phyloP scores from a whole-genome alignment of 2,113 vertebrate genomes.

The Verasper variegatus region DNA sequence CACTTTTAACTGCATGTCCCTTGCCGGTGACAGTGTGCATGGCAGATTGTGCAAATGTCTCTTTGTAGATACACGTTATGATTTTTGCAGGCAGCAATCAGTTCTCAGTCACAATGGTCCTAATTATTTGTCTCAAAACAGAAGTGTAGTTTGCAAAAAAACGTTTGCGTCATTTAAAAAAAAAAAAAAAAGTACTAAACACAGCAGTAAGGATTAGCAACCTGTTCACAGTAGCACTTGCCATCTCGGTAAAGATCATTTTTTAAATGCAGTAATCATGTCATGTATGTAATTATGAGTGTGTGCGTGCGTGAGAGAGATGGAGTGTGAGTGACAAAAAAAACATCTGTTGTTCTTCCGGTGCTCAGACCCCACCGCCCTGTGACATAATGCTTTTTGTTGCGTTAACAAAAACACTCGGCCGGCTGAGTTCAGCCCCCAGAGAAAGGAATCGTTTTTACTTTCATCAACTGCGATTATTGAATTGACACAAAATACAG shows the following conservation, averaged over 20 bases:
- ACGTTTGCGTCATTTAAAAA: slow-evolving; percentile 57
- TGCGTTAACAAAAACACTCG: slow-evolving; percentile 45
- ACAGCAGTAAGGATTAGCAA: slow-evolving; percentile 55
- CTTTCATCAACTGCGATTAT: neutral
- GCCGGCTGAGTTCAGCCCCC: slow-evolving; percentile 18
- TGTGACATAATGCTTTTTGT: slow-evolving; percentile 48
- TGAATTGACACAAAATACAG: slow-evolving; percentile 16
- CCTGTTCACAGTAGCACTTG: slow-evolving; percentile 72
- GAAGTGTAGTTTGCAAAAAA: slow-evolving; percentile 56
- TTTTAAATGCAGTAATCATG: slow-evolving; percentile 48
- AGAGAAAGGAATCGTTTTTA: slow-evolving; percentile 20
- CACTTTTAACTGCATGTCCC: slow-evolving; percentile 80
- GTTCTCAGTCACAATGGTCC: slow-evolving; percentile 55
- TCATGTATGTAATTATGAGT: neutral
- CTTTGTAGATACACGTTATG: slow-evolving; percentile 71
- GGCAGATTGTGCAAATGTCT: slow-evolving; percentile 74
- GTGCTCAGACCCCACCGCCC: slow-evolving; percentile 48
- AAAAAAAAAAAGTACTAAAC: slow-evolving; percentile 52
- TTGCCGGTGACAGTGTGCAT: slow-evolving; percentile 77
- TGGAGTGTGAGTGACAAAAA: slow-evolving; percentile 15
- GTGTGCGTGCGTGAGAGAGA: neutral
- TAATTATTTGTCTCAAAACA: slow-evolving; percentile 63
- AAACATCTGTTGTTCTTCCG: slow-evolving; percentile 52
- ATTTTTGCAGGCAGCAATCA: slow-evolving; percentile 66
- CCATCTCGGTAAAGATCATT: slow-evolving; percentile 50